Base-by-base conservation (phyloP, 2,797 vertebrate species). In the Coendou prehensilis region DNA sequence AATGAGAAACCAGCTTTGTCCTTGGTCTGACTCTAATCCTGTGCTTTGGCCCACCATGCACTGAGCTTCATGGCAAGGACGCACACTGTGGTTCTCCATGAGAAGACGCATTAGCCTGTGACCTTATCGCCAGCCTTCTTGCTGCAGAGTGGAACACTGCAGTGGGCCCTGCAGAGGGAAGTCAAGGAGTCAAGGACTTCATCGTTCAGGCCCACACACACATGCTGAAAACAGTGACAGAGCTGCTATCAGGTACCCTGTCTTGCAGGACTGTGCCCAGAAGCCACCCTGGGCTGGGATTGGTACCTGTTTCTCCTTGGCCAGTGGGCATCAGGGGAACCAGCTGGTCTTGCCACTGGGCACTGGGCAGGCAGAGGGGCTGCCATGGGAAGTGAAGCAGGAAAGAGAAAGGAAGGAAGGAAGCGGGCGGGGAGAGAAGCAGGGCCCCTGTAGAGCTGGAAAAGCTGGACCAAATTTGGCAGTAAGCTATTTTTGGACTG, bases 401-500 rank as follows among this genome's bases (percentile, higher is more conserved):
- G 76, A 87, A 95, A 93, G 57, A 88, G 73, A 61, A 54, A 64
- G 82, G 63, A 87, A 69, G 87, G 61, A 52, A 78, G 86, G 71
- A 52, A 64, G 88, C 63, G 82, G 57, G 93, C 54, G 69, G 75
- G 63, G 76, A 54, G 45, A 89, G 94, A 23, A 69, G 73, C 47
- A 17, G 78, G 87, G 54, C 3, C 1, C 75, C 79, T 56, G n/a
- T 59, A 50, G 91, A 82, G 95, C 81, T 79, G 90, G 93, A 45
- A 87, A 84, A 76, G 71, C 81, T 84, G 92, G 92, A 87, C 81
- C 33, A 69, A 91, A 93, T 95, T 96, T 75, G 57, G 82, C 94
- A 95, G 85, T 54, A 79, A 97, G 92, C 90, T 97, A 97, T 91
- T 97, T 97, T 52, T 61, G 82, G 94, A 88, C 76, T 52, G 76